Evolutionary conservation across 1,140 invertebrate species (phyloP), one percentile per base, ranked within the genome.

Genomic region (Cyphomyrmex costatus): DNA sequence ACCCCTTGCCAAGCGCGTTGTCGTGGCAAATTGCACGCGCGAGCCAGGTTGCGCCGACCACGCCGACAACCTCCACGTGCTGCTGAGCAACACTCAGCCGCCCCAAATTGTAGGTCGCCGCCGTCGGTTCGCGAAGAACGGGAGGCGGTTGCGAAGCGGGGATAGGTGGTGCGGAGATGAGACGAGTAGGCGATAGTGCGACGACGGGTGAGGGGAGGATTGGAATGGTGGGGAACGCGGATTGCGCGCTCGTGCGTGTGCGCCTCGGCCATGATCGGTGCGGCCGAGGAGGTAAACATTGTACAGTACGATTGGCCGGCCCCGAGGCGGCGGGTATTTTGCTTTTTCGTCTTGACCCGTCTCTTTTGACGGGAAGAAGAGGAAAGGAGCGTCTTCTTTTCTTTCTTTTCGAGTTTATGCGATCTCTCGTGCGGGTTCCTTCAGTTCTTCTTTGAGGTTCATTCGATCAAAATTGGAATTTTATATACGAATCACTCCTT

Each of bases 91-190:
- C 90, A 86, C 89, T 89, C 91, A 91, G 92, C 88, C 93, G 92
- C 91, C 93, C 93, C 87, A 94, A 94, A 94, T 94, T 94, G 93
- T 95, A 94, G 94, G 94, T 93, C 94, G 93, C 91, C 91, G 92
- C 86, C 92, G 91, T 60, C 66, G 49, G 68, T 83, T 60, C 42
- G 42, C 74, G 27, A 7, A 51, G 73, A 53, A 80, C 74, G 63
- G 61, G 78, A 42, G 42, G n/a, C 58, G n/a, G 10, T 10, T 46
- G 70, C 51, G 51, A 65, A 19, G n/a, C 66, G 84, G 65, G 65
- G 21, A 46, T 27, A 27, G 36, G 21, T 46, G 21, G 80, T 63
- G 70, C 60, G 61, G 78, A n/a, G n/a, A 16, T n/a, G 63, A 36
- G 33, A 27, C 33, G 33, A 19, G 56, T 33, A 56, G 58, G 27